A percentile compares a stretch with the other conserved stretches of the same genome.
Evolutionary conservation across 2,113 vertebrate genomes (phyloP).

Genomic region (Tursiops truncatus): DNA sequence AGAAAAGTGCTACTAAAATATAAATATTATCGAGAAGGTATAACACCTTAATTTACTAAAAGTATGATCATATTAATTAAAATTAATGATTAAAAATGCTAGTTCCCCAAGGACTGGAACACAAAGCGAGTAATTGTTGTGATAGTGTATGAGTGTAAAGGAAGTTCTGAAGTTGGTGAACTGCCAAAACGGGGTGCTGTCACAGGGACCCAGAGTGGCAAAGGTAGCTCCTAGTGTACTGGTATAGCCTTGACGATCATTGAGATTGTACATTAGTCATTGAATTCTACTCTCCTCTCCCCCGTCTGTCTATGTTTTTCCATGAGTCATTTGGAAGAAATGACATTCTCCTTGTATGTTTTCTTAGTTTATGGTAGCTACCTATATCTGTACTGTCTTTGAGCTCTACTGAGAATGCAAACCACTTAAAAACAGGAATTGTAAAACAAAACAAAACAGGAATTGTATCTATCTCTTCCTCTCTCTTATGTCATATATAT

Average conservation of each 20-base stretch:
- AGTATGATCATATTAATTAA: background rate
- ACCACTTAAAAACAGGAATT: background rate
- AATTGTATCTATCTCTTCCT: background rate
- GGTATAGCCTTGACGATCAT: background rate
- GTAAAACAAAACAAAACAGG: background rate
- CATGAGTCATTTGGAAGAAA: background rate
- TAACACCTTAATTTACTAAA: background rate
- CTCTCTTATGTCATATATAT: background rate
- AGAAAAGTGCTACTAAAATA: background rate
- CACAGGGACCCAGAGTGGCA: background rate
- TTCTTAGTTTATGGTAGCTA: background rate
- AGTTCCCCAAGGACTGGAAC: background rate
- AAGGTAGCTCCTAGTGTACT: background rate
- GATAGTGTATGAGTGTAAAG: background rate
- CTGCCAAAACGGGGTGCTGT: background rate
- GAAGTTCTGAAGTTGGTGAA: background rate
- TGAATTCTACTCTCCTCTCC: background rate
- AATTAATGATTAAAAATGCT: background rate
- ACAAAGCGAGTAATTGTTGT: background rate
- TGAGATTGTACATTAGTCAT: background rate
- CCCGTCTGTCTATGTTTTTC: background rate
- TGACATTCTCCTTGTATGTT: background rate
- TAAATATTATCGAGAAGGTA: background rate
- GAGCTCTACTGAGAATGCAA: background rate
- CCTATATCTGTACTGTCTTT: background rate